Percentiles rank a stretch among this genome's conserved stretches.
phyloP scores from a whole-genome alignment of 1,140 invertebrate genomes.

The Drosophila santomea region DNA sequence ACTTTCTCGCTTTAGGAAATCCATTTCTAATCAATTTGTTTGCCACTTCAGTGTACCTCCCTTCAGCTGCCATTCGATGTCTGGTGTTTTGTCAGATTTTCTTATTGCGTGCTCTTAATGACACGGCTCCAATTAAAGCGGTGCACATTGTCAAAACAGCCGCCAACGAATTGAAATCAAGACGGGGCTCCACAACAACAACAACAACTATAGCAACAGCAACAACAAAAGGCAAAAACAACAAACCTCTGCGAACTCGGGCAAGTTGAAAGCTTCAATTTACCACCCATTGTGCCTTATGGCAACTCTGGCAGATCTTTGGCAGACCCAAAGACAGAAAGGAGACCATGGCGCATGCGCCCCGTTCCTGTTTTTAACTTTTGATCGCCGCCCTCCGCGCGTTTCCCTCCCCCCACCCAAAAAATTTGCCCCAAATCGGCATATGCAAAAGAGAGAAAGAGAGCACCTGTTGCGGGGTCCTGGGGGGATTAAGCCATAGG shows the following conservation, averaged over 20 bases:
- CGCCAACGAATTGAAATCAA: conserved; percentile 72
- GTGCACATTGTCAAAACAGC: conserved; percentile 77
- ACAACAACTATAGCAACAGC: background rate
- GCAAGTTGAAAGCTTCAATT: conserved; percentile 79
- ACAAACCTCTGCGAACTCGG: conserved; percentile 2
- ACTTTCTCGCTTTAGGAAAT: background rate
- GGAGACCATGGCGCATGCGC: conserved; percentile 31
- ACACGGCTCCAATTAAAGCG: conserved; percentile 76
- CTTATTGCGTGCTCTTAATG: conserved; percentile 73
- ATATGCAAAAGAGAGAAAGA: conserved; percentile 36
- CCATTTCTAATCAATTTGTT: conserved; percentile 15
- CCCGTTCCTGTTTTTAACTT: conserved; percentile 23
- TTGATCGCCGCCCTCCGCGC: background rate
- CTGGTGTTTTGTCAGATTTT: conserved; percentile 27
- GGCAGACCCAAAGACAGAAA: conserved; percentile 19
- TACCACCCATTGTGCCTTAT: conserved; percentile 78
- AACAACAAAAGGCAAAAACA: conserved; percentile 1
- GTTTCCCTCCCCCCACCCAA: background rate
- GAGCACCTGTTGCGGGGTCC: conserved; percentile 37
- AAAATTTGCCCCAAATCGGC: background rate
- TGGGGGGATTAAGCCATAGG: conserved; percentile 9
- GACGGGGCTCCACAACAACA: conserved; percentile 10
- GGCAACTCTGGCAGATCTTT: conserved; percentile 46
- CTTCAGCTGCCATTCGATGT: background rate
- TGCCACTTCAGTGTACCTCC: background rate